A percentile compares a stretch with the other conserved stretches of the same genome.
Conservation (phyloP, 23 tunicate genomes). For the Clavelina lepadiformis region DNA sequence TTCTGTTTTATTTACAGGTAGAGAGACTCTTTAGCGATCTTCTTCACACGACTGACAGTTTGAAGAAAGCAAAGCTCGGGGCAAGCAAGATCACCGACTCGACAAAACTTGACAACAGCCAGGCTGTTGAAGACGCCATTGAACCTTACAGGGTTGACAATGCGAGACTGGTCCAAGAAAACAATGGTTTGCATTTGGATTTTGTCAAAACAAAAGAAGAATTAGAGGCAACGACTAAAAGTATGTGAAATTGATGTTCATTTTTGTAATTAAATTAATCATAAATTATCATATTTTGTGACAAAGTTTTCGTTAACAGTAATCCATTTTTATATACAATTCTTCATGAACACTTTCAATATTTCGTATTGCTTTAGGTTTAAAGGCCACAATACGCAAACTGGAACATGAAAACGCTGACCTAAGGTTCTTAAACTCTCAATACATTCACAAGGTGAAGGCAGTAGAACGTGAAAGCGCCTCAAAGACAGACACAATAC, state of each 20-base stretch:
- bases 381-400: constrained; percentile 52
- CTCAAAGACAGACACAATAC: constrained; percentile 81
- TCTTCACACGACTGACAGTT: constrained; percentile 90
- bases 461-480: constrained; percentile 77
- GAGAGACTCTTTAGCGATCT: constrained; percentile 77
- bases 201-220: constrained; percentile 76
- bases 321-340: background rate
- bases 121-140: constrained; percentile 55
- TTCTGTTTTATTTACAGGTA: constrained; percentile 30
- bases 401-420: constrained; percentile 95
- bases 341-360: background rate
- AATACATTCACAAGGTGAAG: constrained; percentile 73
- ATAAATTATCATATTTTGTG: background rate
- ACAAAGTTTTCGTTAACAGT: too few relatives aligned
- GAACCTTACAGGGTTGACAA: constrained; percentile 86
- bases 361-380: too few relatives aligned
- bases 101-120: constrained; percentile 9
- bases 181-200: constrained; percentile 64
- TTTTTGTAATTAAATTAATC: background rate
- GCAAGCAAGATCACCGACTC: constrained; percentile 22
- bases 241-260: background rate
- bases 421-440: constrained; percentile 72
- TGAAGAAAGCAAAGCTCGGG: constrained; percentile 76
- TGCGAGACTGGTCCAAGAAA: constrained; percentile 84
- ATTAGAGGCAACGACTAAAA: constrained; percentile 53